phyloP scores from a whole-genome alignment of 1,140 invertebrate species.

The Bombus pascuorum region DNA sequence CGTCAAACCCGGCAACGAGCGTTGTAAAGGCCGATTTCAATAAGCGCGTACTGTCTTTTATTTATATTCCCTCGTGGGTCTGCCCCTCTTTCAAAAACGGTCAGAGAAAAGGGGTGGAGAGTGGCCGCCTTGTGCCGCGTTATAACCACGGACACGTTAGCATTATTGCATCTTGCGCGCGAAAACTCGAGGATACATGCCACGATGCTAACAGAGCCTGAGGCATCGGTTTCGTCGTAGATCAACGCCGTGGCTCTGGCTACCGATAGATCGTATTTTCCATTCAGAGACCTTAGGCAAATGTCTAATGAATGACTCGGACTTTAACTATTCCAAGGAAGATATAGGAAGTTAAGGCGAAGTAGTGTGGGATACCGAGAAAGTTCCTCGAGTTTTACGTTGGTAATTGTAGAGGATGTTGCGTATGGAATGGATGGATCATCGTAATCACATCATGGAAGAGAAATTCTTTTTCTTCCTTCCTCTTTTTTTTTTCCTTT shows the following conservation, averaged over 20 bases:
- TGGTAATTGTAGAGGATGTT: not conserved
- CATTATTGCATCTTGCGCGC: slow-evolving; percentile 73
- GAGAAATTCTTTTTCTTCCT: too few species aligned
- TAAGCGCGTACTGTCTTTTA: slow-evolving; percentile 68
- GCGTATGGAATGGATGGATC: not conserved
- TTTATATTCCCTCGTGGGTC: slow-evolving; percentile 56
- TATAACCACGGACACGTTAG: slow-evolving; percentile 73
- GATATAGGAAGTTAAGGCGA: not conserved
- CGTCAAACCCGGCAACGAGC: slow-evolving; percentile 78
- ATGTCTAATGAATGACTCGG: not conserved
- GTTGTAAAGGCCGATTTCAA: slow-evolving; percentile 75
- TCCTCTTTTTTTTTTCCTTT: too few species aligned
- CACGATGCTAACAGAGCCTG: slow-evolving; percentile 11
- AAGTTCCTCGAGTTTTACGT: not conserved
- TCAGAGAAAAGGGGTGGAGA: slow-evolving; percentile 50
- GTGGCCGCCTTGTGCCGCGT: slow-evolving; percentile 60
- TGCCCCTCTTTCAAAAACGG: slow-evolving; percentile 6
- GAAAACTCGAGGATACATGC: slow-evolving; percentile 57
- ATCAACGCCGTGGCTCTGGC: slow-evolving; percentile 2
- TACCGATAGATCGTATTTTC: slow-evolving; percentile 24
- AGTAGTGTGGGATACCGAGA: not conserved
- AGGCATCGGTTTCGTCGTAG: slow-evolving; percentile 33
- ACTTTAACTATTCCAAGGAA: not conserved
- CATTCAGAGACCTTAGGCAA: not conserved
- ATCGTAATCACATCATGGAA: not conserved